These are phyloP conservation scores for Polyommatus icarus DNA, from an alignment of 2,888 invertebrate genomes.

Conservation along the genomic window DNA sequence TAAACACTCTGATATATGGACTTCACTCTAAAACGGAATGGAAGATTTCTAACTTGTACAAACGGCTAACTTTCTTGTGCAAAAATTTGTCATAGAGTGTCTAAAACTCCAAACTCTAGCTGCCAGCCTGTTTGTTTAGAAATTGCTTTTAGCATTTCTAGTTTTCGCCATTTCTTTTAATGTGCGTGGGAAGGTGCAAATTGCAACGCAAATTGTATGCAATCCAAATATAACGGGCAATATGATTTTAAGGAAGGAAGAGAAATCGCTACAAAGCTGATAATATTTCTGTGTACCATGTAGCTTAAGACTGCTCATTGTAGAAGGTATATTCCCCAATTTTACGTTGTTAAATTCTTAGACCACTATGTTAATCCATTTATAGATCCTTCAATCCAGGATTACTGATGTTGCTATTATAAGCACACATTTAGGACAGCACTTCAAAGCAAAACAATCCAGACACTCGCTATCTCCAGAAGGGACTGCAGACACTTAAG, in stretches of 20 bases:
- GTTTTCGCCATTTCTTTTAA: not conserved
- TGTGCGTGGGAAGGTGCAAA: conserved; percentile 3
- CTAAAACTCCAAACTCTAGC: not conserved
- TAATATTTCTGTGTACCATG: not conserved
- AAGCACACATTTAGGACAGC: conserved; percentile 54
- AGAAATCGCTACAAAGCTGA: no score
- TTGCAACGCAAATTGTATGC: not conserved
- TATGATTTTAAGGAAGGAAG: not conserved
- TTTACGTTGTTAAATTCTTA: not conserved
- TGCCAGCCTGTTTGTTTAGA: conserved; percentile 26
- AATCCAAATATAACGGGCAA: not conserved
- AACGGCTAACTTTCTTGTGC: not conserved
- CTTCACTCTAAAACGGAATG: not conserved
- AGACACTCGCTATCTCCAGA: conserved; percentile 48
- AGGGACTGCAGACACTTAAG: conserved; percentile 43
- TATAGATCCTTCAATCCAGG: conserved; percentile 4
- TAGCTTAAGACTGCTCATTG: not conserved
- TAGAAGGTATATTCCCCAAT: not conserved
- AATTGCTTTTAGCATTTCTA: not conserved
- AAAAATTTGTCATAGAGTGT: conserved; percentile 5
- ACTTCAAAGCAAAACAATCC: conserved; percentile 58
- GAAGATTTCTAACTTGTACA: not conserved
- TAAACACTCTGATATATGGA: not conserved
- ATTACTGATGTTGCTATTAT: conserved; percentile 33
- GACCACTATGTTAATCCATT: not conserved